Percentiles rank a stretch among this genome's conserved stretches.
phyloP scores from a whole-genome alignment of 2,797 vertebrate genomes.

The Anniella stebbinsi region DNA sequence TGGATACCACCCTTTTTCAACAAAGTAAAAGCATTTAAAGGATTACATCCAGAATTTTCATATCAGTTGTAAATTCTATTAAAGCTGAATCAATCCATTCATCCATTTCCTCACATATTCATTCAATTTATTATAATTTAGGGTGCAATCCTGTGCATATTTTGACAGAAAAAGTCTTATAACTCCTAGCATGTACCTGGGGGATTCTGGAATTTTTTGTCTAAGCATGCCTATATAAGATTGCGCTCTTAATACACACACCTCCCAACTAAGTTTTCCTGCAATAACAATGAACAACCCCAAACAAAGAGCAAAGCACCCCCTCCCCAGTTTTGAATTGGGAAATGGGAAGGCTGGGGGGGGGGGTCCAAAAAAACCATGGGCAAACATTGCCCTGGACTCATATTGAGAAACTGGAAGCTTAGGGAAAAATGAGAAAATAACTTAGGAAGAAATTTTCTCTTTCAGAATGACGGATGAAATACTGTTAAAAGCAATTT shows the following conservation, averaged over 20 bases:
- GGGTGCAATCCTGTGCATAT: too few species aligned
- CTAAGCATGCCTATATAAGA: too few species aligned
- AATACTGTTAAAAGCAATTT: neutral
- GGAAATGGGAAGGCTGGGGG: neutral
- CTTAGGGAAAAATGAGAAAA: neutral
- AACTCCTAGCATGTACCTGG: too few species aligned
- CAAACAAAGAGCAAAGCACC: neutral
- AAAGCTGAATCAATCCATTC: neutral
- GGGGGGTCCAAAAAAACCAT: neutral
- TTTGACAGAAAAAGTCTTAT: too few species aligned
- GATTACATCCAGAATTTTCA: neutral
- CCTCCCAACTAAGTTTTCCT: neutral
- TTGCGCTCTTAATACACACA: neutral
- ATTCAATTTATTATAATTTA: neutral
- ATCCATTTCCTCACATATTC: neutral
- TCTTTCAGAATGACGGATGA: neutral
- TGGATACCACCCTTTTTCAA: too few species aligned
- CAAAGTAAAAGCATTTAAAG: neutral
- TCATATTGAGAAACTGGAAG: neutral
- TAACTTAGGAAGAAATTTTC: neutral
- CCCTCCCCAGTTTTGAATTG: neutral
- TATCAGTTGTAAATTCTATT: neutral
- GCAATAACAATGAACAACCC: neutral
- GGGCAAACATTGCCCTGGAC: neutral
- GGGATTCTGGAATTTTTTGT: too few species aligned